These are phyloP conservation scores for Drosophila kuntzei DNA, from an alignment of 2,888 invertebrate species.

Conservation along the genomic window DNA sequence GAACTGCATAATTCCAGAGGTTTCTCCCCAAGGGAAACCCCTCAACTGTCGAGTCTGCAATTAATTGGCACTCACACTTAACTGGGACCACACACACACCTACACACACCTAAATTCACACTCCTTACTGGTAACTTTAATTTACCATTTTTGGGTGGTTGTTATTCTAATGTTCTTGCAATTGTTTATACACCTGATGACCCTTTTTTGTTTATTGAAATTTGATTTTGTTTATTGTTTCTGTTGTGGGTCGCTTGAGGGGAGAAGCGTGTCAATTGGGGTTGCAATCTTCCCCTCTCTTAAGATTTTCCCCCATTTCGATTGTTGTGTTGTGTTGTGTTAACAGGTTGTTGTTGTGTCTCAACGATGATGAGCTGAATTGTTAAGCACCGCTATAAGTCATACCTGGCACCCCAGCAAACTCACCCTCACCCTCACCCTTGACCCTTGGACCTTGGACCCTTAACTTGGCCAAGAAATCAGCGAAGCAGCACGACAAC, in stretches of 20 bases:
- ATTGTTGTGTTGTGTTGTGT: constrained; percentile 26
- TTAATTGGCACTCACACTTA: constrained; percentile 54
- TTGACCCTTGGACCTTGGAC: constrained; percentile 1
- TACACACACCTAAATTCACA: not conserved
- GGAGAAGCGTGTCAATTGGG: not conserved
- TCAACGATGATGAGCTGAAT: constrained; percentile 42
- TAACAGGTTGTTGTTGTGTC: constrained; percentile 52
- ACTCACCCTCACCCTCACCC: constrained; percentile 9
- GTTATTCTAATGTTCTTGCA: constrained; percentile 16
- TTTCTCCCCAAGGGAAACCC: constrained; percentile 37
- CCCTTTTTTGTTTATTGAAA: constrained; percentile 65
- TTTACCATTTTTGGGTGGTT: constrained; percentile 1
- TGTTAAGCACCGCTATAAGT: constrained; percentile 38
- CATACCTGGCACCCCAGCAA: constrained; percentile 8
- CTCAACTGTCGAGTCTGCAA: constrained; percentile 36
- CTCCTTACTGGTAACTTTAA: no score
- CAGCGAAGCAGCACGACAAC: constrained; percentile 70
- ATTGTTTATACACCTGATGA: constrained; percentile 74
- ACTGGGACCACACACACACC: not conserved
- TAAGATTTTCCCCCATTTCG: not conserved
- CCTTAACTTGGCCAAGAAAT: constrained; percentile 46
- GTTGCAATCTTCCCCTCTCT: constrained; percentile 2
- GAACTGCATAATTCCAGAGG: not conserved
- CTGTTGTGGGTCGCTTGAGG: not conserved
- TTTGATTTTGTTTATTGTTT: constrained; percentile 70